Evolutionary conservation across 2,888 invertebrate genomes (phyloP).

Genomic region (Metacarcinus magister): DNA sequence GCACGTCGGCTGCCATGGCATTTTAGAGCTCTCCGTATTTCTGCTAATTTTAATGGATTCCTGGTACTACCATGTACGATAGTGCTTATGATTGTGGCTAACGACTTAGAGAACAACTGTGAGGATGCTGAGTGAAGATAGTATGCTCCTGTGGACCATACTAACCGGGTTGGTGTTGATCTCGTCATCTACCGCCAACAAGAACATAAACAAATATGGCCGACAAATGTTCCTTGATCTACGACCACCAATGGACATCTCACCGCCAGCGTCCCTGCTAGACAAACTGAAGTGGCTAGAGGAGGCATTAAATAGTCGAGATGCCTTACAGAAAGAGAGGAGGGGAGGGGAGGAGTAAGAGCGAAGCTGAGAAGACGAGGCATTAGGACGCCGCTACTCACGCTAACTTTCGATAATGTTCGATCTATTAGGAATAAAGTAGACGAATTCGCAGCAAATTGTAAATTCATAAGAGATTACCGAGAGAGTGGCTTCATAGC

Average conservation of each 20-base stretch:
- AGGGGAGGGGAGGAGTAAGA: neutral
- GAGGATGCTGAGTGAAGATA: neutral
- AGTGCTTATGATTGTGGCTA: neutral
- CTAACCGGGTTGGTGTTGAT: neutral
- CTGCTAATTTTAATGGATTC: neutral
- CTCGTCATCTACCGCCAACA: neutral
- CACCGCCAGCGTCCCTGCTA: constrained; percentile 44
- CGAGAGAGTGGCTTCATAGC: constrained; percentile 50
- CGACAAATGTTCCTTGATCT: constrained; percentile 22
- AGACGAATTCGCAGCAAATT: constrained; percentile 40
- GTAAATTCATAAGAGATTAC: constrained; percentile 45
- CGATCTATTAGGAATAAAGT: constrained; percentile 19
- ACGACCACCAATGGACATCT: constrained; percentile 26
- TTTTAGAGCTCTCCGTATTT: neutral
- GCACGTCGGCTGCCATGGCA: too few relatives aligned
- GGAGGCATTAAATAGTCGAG: constrained; percentile 37
- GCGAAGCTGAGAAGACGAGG: neutral
- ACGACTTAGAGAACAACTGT: neutral
- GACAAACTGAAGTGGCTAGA: constrained; percentile 43
- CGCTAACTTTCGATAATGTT: constrained; percentile 3
- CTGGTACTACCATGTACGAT: neutral
- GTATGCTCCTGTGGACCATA: neutral
- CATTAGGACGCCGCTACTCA: neutral
- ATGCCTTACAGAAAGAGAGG: neutral
- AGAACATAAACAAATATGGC: constrained; percentile 28